Conservation (phyloP, 2,113 vertebrate species). For the Scopus umbretta region DNA sequence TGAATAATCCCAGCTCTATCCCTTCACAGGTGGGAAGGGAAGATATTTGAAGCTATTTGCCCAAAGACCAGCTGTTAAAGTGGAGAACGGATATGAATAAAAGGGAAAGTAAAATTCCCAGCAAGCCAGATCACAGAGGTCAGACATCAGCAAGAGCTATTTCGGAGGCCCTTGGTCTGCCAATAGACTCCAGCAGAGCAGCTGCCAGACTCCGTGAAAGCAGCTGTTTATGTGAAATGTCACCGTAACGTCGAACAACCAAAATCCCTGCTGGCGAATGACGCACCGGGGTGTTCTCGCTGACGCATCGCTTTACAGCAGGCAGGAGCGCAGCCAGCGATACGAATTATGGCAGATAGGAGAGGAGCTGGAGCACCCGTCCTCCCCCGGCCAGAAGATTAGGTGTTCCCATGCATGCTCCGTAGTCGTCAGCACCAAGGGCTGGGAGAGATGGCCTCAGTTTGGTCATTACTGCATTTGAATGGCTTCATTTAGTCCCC, state of each 20-base stretch:
- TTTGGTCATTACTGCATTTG: not conserved
- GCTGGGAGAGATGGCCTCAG: rapidly evolving
- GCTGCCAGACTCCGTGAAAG: not conserved
- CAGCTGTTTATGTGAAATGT: not conserved
- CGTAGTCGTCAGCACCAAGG: not conserved
- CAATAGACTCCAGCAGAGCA: not conserved
- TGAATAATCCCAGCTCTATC: not conserved
- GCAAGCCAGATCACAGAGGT: not conserved
- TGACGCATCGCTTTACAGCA: not conserved
- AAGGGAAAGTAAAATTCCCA: not conserved
- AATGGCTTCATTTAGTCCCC: not conserved
- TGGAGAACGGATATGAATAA: rapidly evolving
- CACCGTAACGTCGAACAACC: not conserved
- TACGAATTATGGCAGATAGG: not conserved
- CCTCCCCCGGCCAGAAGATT: not conserved
- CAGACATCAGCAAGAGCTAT: not conserved
- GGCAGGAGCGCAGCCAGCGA: not conserved
- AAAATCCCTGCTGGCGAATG: not conserved
- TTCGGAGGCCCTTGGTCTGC: not conserved
- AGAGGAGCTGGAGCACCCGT: not conserved
- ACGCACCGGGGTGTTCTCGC: not conserved
- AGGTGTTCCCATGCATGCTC: not conserved
- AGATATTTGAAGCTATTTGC: rapidly evolving
- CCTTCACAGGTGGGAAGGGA: not conserved
- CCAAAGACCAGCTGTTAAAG: not conserved